Percentiles rank a stretch among this genome's conserved stretches.
These are phyloP conservation scores for Sebastes steindachneri DNA, from an alignment of 2,797 vertebrate species.

Conservation along the genomic window DNA sequence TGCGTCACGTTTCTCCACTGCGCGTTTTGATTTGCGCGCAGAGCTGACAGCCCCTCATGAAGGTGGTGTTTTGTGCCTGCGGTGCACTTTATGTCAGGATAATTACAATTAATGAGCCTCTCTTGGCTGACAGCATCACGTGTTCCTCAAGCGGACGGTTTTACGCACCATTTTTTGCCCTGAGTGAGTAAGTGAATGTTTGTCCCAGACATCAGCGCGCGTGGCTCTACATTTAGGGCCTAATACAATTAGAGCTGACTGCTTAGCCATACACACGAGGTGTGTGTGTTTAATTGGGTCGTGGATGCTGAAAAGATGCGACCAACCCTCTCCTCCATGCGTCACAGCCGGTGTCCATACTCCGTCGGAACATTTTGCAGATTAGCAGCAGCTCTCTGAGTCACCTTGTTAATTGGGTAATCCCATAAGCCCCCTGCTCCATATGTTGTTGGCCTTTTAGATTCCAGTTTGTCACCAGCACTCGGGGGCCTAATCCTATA, in stretches of 20 bases:
- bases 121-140: constrained; percentile 7
- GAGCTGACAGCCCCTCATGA: constrained; percentile 11
- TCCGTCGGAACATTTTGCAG: constrained; percentile 67
- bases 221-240: constrained; percentile 11
- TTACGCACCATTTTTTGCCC: neutral
- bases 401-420: constrained; percentile 87
- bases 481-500: constrained; percentile 37
- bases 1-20: constrained; percentile 10
- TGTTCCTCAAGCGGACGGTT: neutral
- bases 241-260: constrained; percentile 48
- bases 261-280: constrained; percentile 7
- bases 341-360: constrained; percentile 32
- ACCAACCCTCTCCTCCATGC: constrained; percentile 1
- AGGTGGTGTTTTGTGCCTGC: constrained; percentile 13
- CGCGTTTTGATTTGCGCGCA: constrained; percentile 29
- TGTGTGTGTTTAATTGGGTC: constrained; percentile 56
- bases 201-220: neutral
- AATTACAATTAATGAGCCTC: constrained; percentile 36
- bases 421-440: constrained; percentile 86
- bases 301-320: constrained; percentile 15
- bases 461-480: constrained; percentile 65
- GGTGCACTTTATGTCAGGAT: constrained; percentile 32
- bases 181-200: neutral
- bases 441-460: constrained; percentile 86
- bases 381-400: constrained; percentile 78